Evolutionary conservation across 2,797 vertebrate genomes (phyloP).

Genomic region (Sandelia bainsii): DNA sequence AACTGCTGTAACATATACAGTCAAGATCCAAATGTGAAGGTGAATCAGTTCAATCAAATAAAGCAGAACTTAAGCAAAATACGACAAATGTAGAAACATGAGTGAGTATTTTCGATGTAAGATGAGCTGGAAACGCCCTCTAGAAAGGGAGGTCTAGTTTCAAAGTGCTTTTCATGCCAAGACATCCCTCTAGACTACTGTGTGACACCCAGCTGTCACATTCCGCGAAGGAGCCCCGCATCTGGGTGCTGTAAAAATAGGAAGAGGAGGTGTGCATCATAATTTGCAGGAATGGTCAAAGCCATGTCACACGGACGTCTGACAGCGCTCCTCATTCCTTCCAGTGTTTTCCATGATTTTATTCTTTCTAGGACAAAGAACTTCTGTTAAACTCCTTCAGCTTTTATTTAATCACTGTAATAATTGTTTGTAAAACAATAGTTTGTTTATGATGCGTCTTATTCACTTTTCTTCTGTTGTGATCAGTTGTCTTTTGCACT

Average conservation of each 20-base stretch:
- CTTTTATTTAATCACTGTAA: background rate
- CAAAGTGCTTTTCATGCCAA: background rate
- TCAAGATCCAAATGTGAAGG: background rate
- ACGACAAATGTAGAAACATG: background rate
- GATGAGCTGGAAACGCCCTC: background rate
- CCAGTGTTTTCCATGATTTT: slow-evolving; percentile 8
- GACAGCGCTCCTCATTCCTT: background rate
- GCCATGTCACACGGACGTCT: slow-evolving; percentile 24
- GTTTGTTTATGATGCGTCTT: background rate
- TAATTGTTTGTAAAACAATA: background rate
- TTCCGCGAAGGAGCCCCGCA: slow-evolving; percentile 46
- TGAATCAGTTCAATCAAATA: background rate
- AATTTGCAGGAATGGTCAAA: slow-evolving; percentile 30
- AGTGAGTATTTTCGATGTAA: background rate
- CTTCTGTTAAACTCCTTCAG: background rate
- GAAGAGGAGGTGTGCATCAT: slow-evolving; percentile 42
- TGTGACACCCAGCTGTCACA: slow-evolving; percentile 70
- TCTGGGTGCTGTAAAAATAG: slow-evolving; percentile 37
- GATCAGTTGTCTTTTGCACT: background rate
- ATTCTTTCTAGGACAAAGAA: slow-evolving; percentile 20
- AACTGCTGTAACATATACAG: background rate
- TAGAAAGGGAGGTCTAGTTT: background rate
- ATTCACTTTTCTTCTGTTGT: background rate
- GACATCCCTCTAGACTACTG: slow-evolving; percentile 15
- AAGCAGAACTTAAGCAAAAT: too few relatives aligned